These are phyloP conservation scores for Shargacucullia verbasci DNA, from an alignment of 2,888 invertebrate genomes.

Conservation along the genomic window DNA sequence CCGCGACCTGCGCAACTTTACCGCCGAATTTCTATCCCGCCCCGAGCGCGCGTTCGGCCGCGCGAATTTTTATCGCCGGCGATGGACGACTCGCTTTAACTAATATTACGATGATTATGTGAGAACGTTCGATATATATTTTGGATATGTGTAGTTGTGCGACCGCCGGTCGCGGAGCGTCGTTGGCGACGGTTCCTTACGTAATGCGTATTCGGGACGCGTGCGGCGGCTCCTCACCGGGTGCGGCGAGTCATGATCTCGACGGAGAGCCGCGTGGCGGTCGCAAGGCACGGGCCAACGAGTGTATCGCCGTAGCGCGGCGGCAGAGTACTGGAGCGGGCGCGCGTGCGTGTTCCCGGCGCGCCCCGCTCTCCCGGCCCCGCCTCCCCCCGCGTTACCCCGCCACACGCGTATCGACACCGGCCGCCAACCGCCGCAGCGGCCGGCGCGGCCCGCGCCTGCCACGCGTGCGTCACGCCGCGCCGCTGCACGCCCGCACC, in stretches of 20 bases:
- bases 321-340: slow-evolving; percentile 79
- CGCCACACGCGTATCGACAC: slow-evolving; percentile 82
- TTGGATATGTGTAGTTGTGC: slow-evolving; percentile 67
- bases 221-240: slow-evolving; percentile 79
- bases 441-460: slow-evolving; percentile 64
- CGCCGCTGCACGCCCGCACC: slow-evolving; percentile 57
- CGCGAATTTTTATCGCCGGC: slow-evolving; percentile 44
- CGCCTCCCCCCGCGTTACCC: slow-evolving; percentile 55
- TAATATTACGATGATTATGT: slow-evolving; percentile 58
- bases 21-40: slow-evolving; percentile 55
- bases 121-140: slow-evolving; percentile 62
- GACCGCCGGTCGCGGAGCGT: slow-evolving; percentile 54
- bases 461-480: slow-evolving; percentile 60
- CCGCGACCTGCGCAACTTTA: slow-evolving; percentile 62
- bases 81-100: slow-evolving; percentile 52
- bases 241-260: slow-evolving; percentile 80
- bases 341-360: slow-evolving; percentile 70
- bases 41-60: slow-evolving; percentile 53
- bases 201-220: slow-evolving; percentile 78
- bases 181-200: slow-evolving; percentile 69
- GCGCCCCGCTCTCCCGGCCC: slow-evolving; percentile 63
- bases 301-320: slow-evolving; percentile 76
- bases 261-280: slow-evolving; percentile 76
- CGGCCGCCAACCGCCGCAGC: slow-evolving; percentile 83
- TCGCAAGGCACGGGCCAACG: slow-evolving; percentile 68